A percentile compares a stretch with the other conserved stretches of the same genome.
phyloP scores from a whole-genome alignment of 2,797 vertebrate species.

The Pangasius mekongensis region DNA sequence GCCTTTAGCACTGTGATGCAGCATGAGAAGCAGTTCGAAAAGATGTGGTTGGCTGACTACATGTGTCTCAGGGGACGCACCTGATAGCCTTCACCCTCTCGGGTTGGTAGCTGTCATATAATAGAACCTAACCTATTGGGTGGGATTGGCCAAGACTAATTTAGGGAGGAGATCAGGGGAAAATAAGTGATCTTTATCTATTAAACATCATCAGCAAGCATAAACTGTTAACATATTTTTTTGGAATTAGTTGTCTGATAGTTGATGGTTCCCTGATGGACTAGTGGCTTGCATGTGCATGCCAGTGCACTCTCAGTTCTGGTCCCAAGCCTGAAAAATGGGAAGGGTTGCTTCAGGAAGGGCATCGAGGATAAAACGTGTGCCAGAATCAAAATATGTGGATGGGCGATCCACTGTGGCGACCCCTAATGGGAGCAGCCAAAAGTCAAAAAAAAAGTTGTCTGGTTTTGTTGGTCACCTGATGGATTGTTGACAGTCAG shows the following conservation, averaged over 20 bases:
- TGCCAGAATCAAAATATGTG: too few species aligned
- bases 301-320: too few species aligned
- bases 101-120: not conserved
- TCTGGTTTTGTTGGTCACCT: too few species aligned
- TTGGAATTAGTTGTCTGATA: not conserved
- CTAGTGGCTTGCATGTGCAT: too few species aligned
- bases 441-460: too few species aligned
- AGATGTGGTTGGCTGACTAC: not conserved
- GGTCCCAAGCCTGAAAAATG: too few species aligned
- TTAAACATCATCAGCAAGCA: not conserved
- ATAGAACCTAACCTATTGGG: not conserved
- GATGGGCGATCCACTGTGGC: too few species aligned
- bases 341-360: too few species aligned
- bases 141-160: not conserved
- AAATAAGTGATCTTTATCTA: not conserved
- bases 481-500: not conserved
- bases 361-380: too few species aligned
- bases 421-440: too few species aligned
- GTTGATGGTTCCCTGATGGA: not conserved
- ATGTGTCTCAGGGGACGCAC: not conserved
- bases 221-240: not conserved
- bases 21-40: not conserved
- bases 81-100: not conserved
- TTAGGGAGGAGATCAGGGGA: not conserved
- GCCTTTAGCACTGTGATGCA: not conserved